Evolutionary conservation across 2,797 vertebrate species (phyloP), one percentile per base, ranked within the genome.

Genomic region (Crotalus adamanteus): DNA sequence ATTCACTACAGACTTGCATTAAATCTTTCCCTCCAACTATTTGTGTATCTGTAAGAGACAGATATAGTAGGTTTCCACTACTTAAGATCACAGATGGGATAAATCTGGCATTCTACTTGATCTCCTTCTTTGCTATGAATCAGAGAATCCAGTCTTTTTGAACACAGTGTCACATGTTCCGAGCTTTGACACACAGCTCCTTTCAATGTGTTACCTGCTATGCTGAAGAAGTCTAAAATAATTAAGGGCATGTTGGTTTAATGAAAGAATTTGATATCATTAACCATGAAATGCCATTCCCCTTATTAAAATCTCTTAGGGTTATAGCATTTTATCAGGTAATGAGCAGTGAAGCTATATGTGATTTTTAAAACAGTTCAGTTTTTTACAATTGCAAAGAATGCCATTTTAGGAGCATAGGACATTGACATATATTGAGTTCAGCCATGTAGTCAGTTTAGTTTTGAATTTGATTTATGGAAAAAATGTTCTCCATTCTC

Each of bases 71-170:
- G 37, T 37, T 94, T 22, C 86, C 63, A 0, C 88, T 8, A 0
- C 0, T 57, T 94, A 69, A 51, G 0, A 13, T 92, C 93, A 57
- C 11, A 0, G 0, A 0, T 86, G 20, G 51, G 14, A 3, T 51
- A 56, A 0, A 5, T 78, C 88, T 28, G 53, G 31, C 20, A 18
- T 11, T 69, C 61, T 25, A 57, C 53, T 56, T 28, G 28, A 53
- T 26, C 14, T n/a, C 47, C 12, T 31, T 16, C 60, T 63, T 63
- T 88, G 37, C 16, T 13, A 56, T 87, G n/a, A 53, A 56, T 26
- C 6, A 63, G n/a, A 86, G 20, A 53, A 51, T 1, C 28, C 59
- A 37, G 31, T 37, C 2, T 73, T 73, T 73, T 20, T 37, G 16
- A 37, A 37, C 31, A 73, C 6, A 73, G 69, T n/a, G n/a, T n/a